Conservation (phyloP, 1,140 invertebrate species). For the Sminthurinus signatus region DNA sequence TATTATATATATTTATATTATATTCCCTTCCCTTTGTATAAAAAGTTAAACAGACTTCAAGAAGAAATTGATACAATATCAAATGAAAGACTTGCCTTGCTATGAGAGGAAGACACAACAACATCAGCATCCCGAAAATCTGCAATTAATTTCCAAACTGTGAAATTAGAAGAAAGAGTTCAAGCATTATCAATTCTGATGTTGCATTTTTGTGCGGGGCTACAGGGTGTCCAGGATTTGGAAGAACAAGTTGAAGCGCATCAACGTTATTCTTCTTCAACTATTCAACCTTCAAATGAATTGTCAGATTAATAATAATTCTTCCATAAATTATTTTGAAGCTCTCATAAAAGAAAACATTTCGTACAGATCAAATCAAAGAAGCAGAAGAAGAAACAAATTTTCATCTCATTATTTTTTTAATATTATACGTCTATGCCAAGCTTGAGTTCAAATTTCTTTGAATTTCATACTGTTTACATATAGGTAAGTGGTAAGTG, state of each 20-base stretch:
- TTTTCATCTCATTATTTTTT: too few relatives aligned
- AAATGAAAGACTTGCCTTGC: conserved; percentile 49
- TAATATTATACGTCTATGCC: too few relatives aligned
- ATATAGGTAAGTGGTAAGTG: too few relatives aligned
- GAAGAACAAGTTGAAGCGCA: conserved; percentile 42
- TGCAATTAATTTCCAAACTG: conserved; percentile 51
- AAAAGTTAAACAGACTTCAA: conserved; percentile 66
- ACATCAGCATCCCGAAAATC: conserved; percentile 51
- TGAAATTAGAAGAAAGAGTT: conserved; percentile 63
- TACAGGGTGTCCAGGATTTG: conserved; percentile 59
- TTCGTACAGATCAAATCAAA: too few relatives aligned
- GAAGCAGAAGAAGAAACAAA: too few relatives aligned
- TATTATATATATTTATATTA: background rate
- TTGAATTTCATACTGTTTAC: too few relatives aligned
- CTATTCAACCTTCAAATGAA: too few relatives aligned
- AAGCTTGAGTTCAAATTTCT: too few relatives aligned
- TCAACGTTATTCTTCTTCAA: too few relatives aligned
- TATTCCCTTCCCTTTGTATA: background rate
- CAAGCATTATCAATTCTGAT: conserved; percentile 73
- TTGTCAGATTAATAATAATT: too few relatives aligned
- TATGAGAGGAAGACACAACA: conserved; percentile 48
- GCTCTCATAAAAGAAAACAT: too few relatives aligned
- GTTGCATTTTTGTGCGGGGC: conserved; percentile 74
- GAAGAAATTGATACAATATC: conserved; percentile 60
- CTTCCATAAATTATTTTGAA: too few relatives aligned